Evolutionary conservation across 2,797 vertebrate genomes (phyloP).

Genomic region (Diglossa cyanea): DNA sequence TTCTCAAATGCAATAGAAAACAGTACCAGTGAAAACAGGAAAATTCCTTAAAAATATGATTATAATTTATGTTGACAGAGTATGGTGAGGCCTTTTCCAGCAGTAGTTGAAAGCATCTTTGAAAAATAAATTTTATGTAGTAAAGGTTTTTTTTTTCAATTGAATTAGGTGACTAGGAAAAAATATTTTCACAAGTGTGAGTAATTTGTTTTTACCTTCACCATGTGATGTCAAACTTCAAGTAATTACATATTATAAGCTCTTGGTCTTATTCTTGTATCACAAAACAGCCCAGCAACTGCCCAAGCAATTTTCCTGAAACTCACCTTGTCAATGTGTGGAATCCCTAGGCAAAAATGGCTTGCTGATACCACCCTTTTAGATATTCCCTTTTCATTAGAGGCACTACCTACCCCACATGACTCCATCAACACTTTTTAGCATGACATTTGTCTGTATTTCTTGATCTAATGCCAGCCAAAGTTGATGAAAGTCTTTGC

Average conservation of each 20-base stretch:
- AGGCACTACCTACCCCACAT: neutral
- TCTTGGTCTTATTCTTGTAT: neutral
- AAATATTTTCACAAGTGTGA: neutral
- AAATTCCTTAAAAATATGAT: neutral
- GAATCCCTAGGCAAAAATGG: neutral
- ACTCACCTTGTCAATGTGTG: neutral
- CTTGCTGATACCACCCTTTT: neutral
- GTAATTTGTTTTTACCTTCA: neutral
- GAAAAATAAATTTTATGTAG: neutral
- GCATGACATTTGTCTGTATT: neutral
- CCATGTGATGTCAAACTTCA: neutral
- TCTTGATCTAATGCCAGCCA: neutral
- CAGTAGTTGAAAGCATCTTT: neutral
- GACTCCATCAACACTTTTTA: neutral
- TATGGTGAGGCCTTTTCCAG: neutral
- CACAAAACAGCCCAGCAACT: neutral
- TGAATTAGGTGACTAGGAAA: neutral
- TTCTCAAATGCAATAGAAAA: neutral
- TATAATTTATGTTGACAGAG: neutral
- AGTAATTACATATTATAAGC: neutral
- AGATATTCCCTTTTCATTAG: neutral
- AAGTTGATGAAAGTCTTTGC: neutral
- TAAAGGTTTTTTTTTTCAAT: fast-evolving
- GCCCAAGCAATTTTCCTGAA: neutral
- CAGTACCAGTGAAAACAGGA: neutral